Conservation (phyloP, 2,113 vertebrate genomes). For the Menidia beryllina region DNA sequence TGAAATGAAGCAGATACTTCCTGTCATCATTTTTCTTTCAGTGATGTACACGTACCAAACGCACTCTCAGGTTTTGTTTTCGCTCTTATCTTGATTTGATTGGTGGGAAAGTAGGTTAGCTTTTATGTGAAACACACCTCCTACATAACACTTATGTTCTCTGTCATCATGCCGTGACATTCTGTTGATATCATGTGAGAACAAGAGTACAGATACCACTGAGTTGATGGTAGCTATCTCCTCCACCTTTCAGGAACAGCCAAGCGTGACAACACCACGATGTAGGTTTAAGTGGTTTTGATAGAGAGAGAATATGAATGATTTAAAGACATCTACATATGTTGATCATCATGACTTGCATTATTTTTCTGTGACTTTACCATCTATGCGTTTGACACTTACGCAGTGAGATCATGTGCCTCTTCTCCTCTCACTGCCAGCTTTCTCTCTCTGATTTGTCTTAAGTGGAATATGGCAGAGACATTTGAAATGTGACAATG, state of each 20-base stretch:
- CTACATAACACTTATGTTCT: conserved; percentile 39
- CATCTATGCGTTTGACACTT: not conserved
- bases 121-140: conserved; percentile 47
- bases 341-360: not conserved
- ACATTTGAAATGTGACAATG: conserved; percentile 33
- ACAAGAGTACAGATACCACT: conserved; percentile 4
- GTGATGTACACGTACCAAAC: conserved; percentile 21
- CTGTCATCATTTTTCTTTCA: conserved; percentile 51
- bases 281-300: conserved; percentile 2
- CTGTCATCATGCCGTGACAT: conserved; percentile 20
- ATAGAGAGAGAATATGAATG: not conserved
- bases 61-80: conserved; percentile 56
- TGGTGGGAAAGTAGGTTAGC: conserved; percentile 54
- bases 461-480: conserved; percentile 16
- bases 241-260: conserved; percentile 32
- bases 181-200: conserved; percentile 46
- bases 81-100: conserved; percentile 62
- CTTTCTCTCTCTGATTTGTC: conserved; percentile 18
- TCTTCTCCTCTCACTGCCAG: conserved; percentile 2
- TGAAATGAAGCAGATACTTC: conserved; percentile 16
- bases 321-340: not conserved
- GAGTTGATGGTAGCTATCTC: not conserved
- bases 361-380: not conserved
- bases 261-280: conserved; percentile 1
- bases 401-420: not conserved